Percentiles rank a stretch among this genome's conserved stretches.
phyloP scores from a whole-genome alignment of 2,888 invertebrate species.

The Mechanitis messenoides region DNA sequence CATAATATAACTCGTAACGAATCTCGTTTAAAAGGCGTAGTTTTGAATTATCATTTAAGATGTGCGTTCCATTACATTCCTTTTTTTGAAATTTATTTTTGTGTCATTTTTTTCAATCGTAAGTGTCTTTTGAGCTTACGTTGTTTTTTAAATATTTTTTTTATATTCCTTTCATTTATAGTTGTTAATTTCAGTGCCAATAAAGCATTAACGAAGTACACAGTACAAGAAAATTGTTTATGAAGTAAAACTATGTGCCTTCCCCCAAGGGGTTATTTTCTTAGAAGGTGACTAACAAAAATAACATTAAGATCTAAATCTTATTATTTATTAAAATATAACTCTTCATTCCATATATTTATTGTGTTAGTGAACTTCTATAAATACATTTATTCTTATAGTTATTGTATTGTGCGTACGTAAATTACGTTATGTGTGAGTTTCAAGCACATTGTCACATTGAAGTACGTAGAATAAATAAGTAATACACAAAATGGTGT shows the following conservation, averaged over 20 bases:
- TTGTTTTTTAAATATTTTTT: constrained; percentile 29
- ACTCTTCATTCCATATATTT: constrained; percentile 63
- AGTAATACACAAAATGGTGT: constrained; percentile 33
- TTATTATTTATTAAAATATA: constrained; percentile 45
- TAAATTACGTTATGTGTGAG: constrained; percentile 57
- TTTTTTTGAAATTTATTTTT: constrained; percentile 7
- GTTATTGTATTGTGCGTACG: constrained; percentile 48
- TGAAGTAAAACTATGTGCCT: constrained; percentile 45
- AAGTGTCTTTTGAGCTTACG: constrained; percentile 30
- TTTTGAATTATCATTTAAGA: background rate
- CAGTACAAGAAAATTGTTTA: constrained; percentile 14
- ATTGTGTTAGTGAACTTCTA: constrained; percentile 55
- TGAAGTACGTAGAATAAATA: constrained; percentile 66
- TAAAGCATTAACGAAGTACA: constrained; percentile 7
- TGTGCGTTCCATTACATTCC: constrained; percentile 12
- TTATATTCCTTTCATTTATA: constrained; percentile 13
- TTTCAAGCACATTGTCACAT: constrained; percentile 54
- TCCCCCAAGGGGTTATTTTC: constrained; percentile 43
- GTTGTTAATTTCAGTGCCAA: constrained; percentile 46
- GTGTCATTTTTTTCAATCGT: constrained; percentile 5
- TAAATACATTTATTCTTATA: constrained; percentile 52
- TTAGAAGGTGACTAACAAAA: constrained; percentile 43
- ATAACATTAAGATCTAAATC: constrained; percentile 38
- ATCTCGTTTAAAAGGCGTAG: constrained; percentile 3
- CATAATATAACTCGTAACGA: background rate